Evolutionary conservation across 2,113 vertebrate species (phyloP).

Genomic region (Cricetomys ansorgei): DNA sequence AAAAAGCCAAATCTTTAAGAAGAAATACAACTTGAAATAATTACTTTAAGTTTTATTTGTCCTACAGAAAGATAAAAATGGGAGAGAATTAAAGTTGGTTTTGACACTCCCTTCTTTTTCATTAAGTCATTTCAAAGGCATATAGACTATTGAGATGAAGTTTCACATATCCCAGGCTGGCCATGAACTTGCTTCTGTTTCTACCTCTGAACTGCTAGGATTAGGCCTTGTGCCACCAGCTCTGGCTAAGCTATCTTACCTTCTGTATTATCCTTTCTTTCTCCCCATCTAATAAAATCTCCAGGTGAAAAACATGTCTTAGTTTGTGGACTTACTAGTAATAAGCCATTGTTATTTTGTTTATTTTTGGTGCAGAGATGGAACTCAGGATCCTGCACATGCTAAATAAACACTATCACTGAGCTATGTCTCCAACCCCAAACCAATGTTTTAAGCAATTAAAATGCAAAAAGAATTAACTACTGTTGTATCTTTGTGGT

Average conservation of each 20-base stretch:
- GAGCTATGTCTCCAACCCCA: background rate
- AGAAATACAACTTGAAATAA: constrained; percentile 34
- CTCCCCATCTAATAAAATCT: background rate
- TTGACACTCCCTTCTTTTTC: constrained; percentile 15
- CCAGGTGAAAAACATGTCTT: background rate
- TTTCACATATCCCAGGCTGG: background rate
- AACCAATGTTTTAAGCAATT: background rate
- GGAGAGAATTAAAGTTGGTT: constrained; percentile 22
- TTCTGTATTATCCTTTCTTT: background rate
- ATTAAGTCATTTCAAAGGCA: constrained; percentile 31
- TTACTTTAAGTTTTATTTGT: constrained; percentile 48
- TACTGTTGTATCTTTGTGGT: background rate
- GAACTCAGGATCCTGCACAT: background rate
- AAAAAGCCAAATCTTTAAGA: constrained; percentile 27
- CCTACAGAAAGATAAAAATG: constrained; percentile 15
- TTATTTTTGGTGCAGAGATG: background rate
- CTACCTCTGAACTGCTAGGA: background rate
- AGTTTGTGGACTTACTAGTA: background rate
- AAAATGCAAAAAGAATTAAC: constrained; percentile 14
- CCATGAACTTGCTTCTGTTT: background rate
- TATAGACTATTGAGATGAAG: background rate
- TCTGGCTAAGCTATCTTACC: background rate
- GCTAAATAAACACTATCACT: background rate
- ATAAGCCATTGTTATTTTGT: background rate
- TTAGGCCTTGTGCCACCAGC: background rate